phyloP scores from a whole-genome alignment of 2,888 invertebrate genomes.

The Volucella inanis region DNA sequence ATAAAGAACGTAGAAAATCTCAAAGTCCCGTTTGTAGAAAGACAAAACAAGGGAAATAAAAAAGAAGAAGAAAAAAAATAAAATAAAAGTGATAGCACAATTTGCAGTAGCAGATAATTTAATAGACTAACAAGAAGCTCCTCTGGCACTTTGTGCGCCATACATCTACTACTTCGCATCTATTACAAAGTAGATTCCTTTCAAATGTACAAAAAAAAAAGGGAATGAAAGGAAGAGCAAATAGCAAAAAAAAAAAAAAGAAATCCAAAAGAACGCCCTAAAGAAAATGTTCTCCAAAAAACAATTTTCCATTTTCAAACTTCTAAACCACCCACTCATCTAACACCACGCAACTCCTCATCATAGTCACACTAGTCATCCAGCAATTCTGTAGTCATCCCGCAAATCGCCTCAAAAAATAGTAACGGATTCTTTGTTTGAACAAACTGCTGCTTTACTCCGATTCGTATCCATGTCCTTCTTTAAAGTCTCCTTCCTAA shows the following conservation, averaged over 20 bases:
- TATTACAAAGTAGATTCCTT: conserved; percentile 63
- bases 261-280: conserved; percentile 10
- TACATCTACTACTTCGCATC: conserved; percentile 61
- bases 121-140: conserved; percentile 74
- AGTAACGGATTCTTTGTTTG: conserved; percentile 72
- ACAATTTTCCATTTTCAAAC: conserved; percentile 65
- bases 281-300: conserved; percentile 42
- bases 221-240: not conserved
- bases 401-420: conserved; percentile 70
- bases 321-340: conserved; percentile 6
- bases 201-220: conserved; percentile 18
- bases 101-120: conserved; percentile 67
- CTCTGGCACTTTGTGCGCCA: conserved; percentile 62
- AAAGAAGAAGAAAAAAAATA: conserved; percentile 19
- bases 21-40: conserved; percentile 1
- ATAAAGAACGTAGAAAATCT: not conserved
- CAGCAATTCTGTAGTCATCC: conserved; percentile 47
- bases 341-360: not conserved
- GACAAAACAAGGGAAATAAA: conserved; percentile 18
- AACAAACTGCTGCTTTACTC: conserved; percentile 49
- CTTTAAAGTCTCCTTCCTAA: not conserved
- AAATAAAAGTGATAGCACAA: conserved; percentile 33
- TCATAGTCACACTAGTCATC: conserved; percentile 19
- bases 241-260: conserved; percentile 6
- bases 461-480: conserved; percentile 24